phyloP scores from a whole-genome alignment of 2,888 invertebrate species.

The Dolomedes plantarius region DNA sequence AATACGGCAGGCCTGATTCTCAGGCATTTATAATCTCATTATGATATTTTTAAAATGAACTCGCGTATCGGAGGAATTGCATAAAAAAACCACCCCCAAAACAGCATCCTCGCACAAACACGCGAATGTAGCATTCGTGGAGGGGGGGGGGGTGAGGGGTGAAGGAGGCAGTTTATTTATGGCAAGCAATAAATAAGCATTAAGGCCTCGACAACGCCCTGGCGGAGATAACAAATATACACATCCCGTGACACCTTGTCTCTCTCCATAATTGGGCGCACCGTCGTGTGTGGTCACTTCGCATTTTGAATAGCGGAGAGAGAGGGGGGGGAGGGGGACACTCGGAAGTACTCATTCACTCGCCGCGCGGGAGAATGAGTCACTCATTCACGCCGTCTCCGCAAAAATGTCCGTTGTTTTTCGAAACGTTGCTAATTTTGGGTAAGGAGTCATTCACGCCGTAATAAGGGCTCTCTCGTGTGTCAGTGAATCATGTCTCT shows the following conservation, averaged over 20 bases:
- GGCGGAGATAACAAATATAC: neutral
- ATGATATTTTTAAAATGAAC: no score
- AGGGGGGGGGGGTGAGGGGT: no score
- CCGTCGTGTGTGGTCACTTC: constrained; percentile 51
- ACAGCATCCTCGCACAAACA: no score
- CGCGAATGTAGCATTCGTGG: no score
- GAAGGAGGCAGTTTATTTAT: neutral
- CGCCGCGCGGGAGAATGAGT: constrained; percentile 25
- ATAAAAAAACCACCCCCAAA: no score
- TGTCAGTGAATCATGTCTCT: neutral
- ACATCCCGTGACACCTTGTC: neutral
- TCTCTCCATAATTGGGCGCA: constrained; percentile 29
- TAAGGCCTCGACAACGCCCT: neutral
- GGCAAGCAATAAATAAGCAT: neutral
- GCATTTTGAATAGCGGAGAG: neutral
- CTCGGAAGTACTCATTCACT: constrained; percentile 36
- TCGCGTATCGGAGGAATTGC: no score
- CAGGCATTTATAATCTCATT: no score
- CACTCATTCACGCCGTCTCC: constrained; percentile 5
- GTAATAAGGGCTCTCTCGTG: neutral
- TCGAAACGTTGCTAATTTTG: constrained; percentile 27
- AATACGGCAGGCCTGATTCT: no score
- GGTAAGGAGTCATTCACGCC: constrained; percentile 11
- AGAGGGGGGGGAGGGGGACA: no score
- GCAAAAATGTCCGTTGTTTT: constrained; percentile 21